phyloP scores from a whole-genome alignment of 2,797 vertebrate species.

The Gouania willdenowi region DNA sequence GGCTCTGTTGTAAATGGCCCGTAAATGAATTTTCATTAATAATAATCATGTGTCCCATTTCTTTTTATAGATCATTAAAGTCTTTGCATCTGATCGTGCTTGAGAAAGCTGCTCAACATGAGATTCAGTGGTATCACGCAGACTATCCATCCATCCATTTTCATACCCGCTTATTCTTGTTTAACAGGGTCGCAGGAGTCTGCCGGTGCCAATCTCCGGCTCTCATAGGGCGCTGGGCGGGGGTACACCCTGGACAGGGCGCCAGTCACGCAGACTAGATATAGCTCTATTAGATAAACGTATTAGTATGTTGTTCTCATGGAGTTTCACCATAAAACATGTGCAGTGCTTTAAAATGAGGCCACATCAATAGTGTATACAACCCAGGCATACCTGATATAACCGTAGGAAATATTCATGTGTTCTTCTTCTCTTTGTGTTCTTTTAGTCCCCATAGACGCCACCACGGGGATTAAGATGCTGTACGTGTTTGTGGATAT shows the following conservation, averaged over 20 bases:
- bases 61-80: slow-evolving; percentile 65
- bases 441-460: slow-evolving; percentile 87
- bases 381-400: slow-evolving; percentile 35
- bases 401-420: slow-evolving; percentile 50
- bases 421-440: slow-evolving; percentile 31
- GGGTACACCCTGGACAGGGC: no score
- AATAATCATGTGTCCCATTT: slow-evolving; percentile 58
- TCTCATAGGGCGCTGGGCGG: no score
- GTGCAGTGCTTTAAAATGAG: slow-evolving; percentile 23
- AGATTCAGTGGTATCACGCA: slow-evolving; percentile 24
- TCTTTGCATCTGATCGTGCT: slow-evolving; percentile 44
- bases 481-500: slow-evolving; percentile 98
- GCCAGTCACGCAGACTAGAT: no score
- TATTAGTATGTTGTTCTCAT: background rate
- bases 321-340: slow-evolving; percentile 9
- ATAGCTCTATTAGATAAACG: slow-evolving; percentile 8
- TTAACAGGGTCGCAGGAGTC: no score
- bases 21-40: slow-evolving; percentile 75
- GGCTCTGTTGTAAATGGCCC: slow-evolving; percentile 56
- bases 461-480: slow-evolving; percentile 87
- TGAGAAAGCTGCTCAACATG: slow-evolving; percentile 12
- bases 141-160: no score
- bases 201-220: no score
- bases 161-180: no score
- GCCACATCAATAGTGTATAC: slow-evolving; percentile 37